Conservation (phyloP, 2,113 vertebrate genomes). For the Naja naja region DNA sequence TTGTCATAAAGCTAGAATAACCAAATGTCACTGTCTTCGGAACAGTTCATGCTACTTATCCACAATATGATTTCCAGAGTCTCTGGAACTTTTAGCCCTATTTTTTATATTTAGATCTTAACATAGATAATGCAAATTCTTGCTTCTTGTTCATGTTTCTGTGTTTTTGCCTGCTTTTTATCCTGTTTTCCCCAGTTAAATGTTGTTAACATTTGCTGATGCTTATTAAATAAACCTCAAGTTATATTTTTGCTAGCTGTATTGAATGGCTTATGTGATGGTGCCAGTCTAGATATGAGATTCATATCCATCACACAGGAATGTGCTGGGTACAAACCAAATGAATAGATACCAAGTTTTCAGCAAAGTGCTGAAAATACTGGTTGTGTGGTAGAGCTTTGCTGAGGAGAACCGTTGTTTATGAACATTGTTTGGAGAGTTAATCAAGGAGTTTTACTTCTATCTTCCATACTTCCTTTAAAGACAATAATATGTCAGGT, state of each 20-base stretch:
- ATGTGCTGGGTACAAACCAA: not conserved
- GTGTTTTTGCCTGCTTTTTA: not conserved
- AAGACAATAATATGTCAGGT: not conserved
- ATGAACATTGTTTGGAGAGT: not conserved
- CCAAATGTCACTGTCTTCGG: not conserved
- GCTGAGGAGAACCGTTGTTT: not conserved
- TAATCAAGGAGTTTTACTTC: not conserved
- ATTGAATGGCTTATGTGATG: not conserved
- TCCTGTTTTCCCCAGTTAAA: not conserved
- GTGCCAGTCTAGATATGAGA: not conserved
- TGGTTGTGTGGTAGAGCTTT: not conserved
- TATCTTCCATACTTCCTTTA: not conserved
- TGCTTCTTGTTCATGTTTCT: not conserved
- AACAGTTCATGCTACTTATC: not conserved
- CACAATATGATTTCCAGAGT: not conserved
- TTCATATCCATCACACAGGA: not conserved
- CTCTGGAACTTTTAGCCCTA: not conserved
- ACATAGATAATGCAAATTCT: not conserved
- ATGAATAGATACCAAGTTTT: not conserved
- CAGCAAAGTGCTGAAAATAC: not conserved
- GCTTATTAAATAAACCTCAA: not conserved
- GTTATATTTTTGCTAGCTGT: not conserved
- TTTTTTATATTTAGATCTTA: not conserved
- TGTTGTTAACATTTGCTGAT: not conserved
- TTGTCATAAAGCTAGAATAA: not conserved